Evolutionary conservation across 2,888 invertebrate species (phyloP), one percentile per base, ranked within the genome.

Genomic region (Cerceris rybyensis): DNA sequence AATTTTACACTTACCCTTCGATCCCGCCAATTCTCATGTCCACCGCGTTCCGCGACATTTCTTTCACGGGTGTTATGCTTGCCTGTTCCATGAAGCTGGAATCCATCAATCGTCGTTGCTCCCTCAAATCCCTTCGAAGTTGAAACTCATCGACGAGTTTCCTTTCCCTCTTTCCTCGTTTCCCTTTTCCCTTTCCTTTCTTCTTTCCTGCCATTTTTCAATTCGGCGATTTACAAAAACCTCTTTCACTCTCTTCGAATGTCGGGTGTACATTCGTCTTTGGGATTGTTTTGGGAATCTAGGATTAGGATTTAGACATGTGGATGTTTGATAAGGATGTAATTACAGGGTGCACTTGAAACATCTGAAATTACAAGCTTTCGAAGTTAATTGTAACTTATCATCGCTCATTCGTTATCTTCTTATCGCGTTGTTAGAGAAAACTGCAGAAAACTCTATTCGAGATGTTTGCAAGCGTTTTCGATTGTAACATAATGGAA

Each of bases 21-120:
- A 92, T 80, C 5, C 92, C 92, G 9, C 90, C 92, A 42, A 92
- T 88, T 60, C 89, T 85, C 39, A 90, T 81, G 7, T 90, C 88
- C 60, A 90, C 84, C 1, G 80, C 75, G 13, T 79, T 63, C 65
- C 77, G 60, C 9, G 71, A 16, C 16, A 70, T 13, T 14, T 71
- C 57, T 1, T 11, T 7, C 13, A 57, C 46, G 7, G 7, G 6
- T 0, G 9, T 0, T 49, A 50, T 11, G 2, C 6, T 5, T 4
- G 13, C n/a, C 55, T 64, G 41, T 11, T 67, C 52, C 0, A 39
- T 13, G 7, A 76, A 54, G 1, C 59, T 43, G 5, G 39, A 16
- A 5, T 77, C 54, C 1, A 39, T 64, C n/a, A 39, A 14, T 14
- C 58, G 76, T 17, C 11, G 13, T 43, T 71, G 76, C 9, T 75